Base-by-base conservation (phyloP, 1,140 invertebrate genomes). In the Galleria mellonella region DNA sequence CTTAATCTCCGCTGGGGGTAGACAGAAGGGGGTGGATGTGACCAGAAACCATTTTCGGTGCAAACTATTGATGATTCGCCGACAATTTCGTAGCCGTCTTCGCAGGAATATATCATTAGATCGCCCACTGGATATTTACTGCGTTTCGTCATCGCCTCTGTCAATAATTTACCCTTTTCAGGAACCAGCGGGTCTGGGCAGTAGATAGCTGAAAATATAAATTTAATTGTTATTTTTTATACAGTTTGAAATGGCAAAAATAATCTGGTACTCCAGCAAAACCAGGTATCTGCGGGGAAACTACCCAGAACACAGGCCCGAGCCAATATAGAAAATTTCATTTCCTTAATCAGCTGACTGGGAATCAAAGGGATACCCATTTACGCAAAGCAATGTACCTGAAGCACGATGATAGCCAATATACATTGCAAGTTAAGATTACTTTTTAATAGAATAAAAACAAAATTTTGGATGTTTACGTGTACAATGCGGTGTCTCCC, bases 11-110 rank as follows among this genome's bases (percentile, higher is more conserved):
- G 78, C 70, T 2, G 72, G 74, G 1, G 59, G 71, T 5, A 83
- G 47, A 37, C 94, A 96, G 65, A 92, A 90, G 95, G 95, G n/a
- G 93, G 89, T 41, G 92, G 90, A 74, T 95, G 93, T 6, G 94
- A 95, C 94, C 94, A 96, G 53, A 91, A 92, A 29, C 94, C 94
- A 55, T 91, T 93, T 76, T 96, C 94, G 10, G 92, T 94, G 78
- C 95, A 96, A 11, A 95, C 93, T 48, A 94, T 92, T 15, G 92
- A 92, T 0, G 90, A 89, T 74, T 95, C 93, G 1, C 95, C 95
- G 30, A 93, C 87, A 1, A 96, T 81, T 47, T 91, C 88, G 72
- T 93, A 92, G 0, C 91, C 88, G 54, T 87, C 90, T 62, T 86
- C 51, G 35, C 95, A 96, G 23, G 91, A 88, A 69, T 94, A 96